Base-by-base conservation (phyloP, 2,113 vertebrate species). In the Caretta caretta region DNA sequence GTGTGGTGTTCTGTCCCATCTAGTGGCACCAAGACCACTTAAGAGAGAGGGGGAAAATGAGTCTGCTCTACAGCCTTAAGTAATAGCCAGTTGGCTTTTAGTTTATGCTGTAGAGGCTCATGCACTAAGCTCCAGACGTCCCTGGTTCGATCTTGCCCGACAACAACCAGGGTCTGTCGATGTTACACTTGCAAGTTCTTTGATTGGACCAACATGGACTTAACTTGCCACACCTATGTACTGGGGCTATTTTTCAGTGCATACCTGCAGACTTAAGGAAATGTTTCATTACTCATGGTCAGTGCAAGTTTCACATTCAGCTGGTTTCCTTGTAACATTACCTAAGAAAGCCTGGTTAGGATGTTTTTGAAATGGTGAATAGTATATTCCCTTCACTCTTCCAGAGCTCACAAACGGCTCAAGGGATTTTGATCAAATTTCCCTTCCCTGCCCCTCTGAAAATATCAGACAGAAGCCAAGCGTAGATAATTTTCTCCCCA, bases 361-460 rank as follows among this genome's bases (percentile, higher is more conserved):
- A 17, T 83, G 75, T 72, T 94, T 94, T 76, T 86, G 93, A 96
- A 95, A 90, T 3, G 85, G 79, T 92, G 94, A 96, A 62, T 84
- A 96, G 25, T 4, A 75, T 59, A 89, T 85, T 88, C 84, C 84
- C 3, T 11, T 79, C 0, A 0, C 35, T 80, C 90, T 93, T 65
- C 3, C 38, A 25, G 53, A 94, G 38, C 92, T 57, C 27, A 0
- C 79, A 86, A 80, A 87, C 48, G 76, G 59, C 87, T 94, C 69
- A 22, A 8, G 31, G 57, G 27, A 95, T 57, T 17, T 89, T 92
- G 62, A 90, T 95, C 83, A 94, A 81, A 87, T 0, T 0, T 27
- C 72, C 38, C 5, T 10, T 10, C 20, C 72, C 8, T 65, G 29
- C n/a, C 38, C 38, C 69, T 9, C 9, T 20, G 5, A 42, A 53